phyloP scores from a whole-genome alignment of 1,140 invertebrate species.

The Ceratitis capitata region DNA sequence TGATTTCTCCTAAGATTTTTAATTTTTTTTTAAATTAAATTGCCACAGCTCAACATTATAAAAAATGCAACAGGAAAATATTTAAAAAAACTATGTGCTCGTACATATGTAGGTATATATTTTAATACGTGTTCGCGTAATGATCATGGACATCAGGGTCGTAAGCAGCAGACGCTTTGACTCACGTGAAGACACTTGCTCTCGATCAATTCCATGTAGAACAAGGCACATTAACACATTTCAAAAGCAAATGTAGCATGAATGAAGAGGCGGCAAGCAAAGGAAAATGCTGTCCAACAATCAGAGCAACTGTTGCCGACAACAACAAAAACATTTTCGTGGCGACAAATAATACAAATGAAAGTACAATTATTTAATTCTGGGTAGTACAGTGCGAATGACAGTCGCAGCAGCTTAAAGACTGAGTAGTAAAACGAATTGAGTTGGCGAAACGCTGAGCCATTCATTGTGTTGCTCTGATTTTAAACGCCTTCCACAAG shows the following conservation, averaged over 20 bases:
- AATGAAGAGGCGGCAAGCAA: background rate
- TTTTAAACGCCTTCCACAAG: background rate
- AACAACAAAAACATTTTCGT: background rate
- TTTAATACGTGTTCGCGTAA: background rate
- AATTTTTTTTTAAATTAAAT: conserved; percentile 12
- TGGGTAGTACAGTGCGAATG: background rate
- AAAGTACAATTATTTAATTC: background rate
- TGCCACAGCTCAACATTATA: background rate
- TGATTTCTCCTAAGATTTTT: background rate
- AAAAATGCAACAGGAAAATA: background rate
- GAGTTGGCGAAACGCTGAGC: background rate
- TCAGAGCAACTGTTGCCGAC: background rate
- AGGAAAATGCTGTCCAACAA: background rate
- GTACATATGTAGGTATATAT: background rate
- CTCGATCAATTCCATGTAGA: background rate
- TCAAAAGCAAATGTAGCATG: background rate
- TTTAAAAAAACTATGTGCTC: background rate
- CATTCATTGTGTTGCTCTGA: background rate
- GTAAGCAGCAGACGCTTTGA: background rate
- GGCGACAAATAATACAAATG: background rate
- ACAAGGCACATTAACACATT: conserved; percentile 13
- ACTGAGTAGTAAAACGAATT: conserved; percentile 1
- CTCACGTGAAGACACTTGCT: background rate
- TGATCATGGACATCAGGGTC: conserved; percentile 7
- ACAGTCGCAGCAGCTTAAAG: background rate